phyloP scores from a whole-genome alignment of 2,113 vertebrate species.

The Sylvilagus bachmani region DNA sequence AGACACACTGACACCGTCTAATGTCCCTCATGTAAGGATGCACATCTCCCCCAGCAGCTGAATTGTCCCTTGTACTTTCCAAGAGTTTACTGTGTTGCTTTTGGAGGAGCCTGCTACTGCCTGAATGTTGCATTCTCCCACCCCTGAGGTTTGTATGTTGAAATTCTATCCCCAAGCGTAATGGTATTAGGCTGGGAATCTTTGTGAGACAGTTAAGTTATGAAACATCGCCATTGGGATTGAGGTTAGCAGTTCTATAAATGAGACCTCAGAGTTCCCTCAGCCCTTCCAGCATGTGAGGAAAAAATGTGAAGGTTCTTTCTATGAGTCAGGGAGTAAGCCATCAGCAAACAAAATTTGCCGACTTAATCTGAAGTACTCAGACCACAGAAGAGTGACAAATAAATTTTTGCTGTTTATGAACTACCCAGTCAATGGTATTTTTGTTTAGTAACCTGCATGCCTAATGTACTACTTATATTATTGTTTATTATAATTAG shows the following conservation, averaged over 20 bases:
- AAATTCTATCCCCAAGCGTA: background rate
- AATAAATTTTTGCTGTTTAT: background rate
- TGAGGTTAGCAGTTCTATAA: background rate
- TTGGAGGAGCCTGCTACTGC: background rate
- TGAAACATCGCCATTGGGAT: background rate
- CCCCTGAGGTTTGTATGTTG: background rate
- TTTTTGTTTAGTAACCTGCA: background rate
- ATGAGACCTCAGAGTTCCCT: background rate
- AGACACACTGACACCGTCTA: background rate
- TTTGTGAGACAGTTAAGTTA: background rate
- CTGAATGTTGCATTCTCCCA: background rate
- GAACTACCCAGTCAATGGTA: background rate
- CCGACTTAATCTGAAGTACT: background rate
- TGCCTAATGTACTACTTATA: background rate
- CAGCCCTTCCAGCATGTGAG: background rate
- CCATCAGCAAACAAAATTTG: background rate
- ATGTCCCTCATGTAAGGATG: background rate
- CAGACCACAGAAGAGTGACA: background rate
- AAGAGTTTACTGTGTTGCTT: background rate
- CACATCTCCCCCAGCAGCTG: fast-evolving
- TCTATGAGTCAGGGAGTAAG: background rate
- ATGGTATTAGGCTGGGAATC: background rate
- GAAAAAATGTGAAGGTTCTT: background rate
- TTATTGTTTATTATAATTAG: background rate
- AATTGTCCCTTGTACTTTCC: background rate